These are phyloP conservation scores for Palythoa grandiflora DNA, from an alignment of 92 coral and sea anemone species.

Conservation along the genomic window DNA sequence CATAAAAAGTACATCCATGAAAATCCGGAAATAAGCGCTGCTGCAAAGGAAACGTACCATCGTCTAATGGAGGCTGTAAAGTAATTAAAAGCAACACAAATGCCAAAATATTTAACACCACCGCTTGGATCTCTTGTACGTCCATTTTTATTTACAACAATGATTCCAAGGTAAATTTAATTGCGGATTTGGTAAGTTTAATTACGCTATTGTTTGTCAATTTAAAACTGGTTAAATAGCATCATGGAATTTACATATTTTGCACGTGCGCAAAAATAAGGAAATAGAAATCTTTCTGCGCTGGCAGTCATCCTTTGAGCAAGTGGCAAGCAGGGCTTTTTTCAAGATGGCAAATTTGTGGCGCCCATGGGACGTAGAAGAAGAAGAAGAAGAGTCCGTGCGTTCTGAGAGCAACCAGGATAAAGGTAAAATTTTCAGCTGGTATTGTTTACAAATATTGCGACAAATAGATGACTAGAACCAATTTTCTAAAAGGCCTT, in stretches of 20 bases:
- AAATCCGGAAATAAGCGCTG: constrained; percentile 51
- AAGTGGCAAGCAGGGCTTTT: constrained; percentile 18
- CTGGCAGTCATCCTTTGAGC: constrained; percentile 5
- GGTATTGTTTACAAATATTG: constrained; percentile 12
- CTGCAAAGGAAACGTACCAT: constrained; percentile 36
- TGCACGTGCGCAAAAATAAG: constrained; percentile 11
- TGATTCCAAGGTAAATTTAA: constrained; percentile 9
- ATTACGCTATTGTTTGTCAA: constrained; percentile 13
- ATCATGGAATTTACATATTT: constrained; percentile 6
- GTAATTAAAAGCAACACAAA: constrained; percentile 18
- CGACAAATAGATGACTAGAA: constrained; percentile 16
- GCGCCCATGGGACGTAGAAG: constrained; percentile 19
- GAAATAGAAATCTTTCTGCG: not conserved
- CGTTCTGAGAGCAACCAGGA: constrained; percentile 10
- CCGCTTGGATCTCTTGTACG: constrained; percentile 31
- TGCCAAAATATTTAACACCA: constrained; percentile 47
- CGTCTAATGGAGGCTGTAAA: constrained; percentile 34
- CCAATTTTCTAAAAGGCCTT: not conserved
- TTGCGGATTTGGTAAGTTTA: constrained; percentile 18
- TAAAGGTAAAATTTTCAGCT: constrained; percentile 2
- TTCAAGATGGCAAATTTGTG: constrained; percentile 9
- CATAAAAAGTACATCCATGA: constrained; percentile 37
- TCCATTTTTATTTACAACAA: constrained; percentile 39
- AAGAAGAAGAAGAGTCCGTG: constrained; percentile 13
- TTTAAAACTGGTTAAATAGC: constrained; percentile 11